Conservation (phyloP, 2,888 invertebrate species). For the Agonopterix heracliana region DNA sequence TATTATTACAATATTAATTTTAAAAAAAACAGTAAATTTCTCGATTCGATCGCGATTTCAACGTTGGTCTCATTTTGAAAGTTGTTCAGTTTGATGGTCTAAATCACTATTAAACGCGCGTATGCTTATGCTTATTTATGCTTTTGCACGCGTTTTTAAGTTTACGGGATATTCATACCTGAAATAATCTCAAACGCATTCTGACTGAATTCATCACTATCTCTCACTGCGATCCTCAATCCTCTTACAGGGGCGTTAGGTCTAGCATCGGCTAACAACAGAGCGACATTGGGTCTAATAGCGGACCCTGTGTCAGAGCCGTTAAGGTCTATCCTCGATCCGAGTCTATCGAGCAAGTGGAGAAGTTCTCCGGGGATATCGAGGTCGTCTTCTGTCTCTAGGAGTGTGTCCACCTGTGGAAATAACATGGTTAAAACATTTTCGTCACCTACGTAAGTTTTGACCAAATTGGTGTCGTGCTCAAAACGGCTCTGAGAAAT, state of each 20-base stretch:
- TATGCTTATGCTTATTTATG: too few relatives aligned
- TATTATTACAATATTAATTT: too few relatives aligned
- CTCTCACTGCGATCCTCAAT: constrained; percentile 40
- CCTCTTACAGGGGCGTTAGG: constrained; percentile 46
- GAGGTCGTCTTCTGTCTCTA: constrained; percentile 33
- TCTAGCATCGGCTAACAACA: constrained; percentile 48
- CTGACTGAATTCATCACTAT: constrained; percentile 35
- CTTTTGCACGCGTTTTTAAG: too few relatives aligned
- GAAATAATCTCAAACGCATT: constrained; percentile 48
- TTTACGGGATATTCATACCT: constrained; percentile 22
- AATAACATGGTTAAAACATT: background rate
- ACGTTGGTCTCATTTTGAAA: too few relatives aligned
- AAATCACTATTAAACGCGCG: too few relatives aligned
- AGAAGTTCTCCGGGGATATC: constrained; percentile 50
- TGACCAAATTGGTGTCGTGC: too few relatives aligned
- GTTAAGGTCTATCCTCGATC: constrained; percentile 40
- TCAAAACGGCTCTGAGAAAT: too few relatives aligned
- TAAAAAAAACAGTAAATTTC: too few relatives aligned
- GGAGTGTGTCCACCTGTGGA: constrained; percentile 46
- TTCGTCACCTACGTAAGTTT: too few relatives aligned
- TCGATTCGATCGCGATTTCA: too few relatives aligned
- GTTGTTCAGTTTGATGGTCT: too few relatives aligned
- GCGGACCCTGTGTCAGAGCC: constrained; percentile 31
- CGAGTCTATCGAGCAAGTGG: constrained; percentile 50
- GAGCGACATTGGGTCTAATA: constrained; percentile 48